These are phyloP conservation scores for Anthoscopus minutus DNA, from an alignment of 2,113 vertebrate genomes.

Conservation along the genomic window DNA sequence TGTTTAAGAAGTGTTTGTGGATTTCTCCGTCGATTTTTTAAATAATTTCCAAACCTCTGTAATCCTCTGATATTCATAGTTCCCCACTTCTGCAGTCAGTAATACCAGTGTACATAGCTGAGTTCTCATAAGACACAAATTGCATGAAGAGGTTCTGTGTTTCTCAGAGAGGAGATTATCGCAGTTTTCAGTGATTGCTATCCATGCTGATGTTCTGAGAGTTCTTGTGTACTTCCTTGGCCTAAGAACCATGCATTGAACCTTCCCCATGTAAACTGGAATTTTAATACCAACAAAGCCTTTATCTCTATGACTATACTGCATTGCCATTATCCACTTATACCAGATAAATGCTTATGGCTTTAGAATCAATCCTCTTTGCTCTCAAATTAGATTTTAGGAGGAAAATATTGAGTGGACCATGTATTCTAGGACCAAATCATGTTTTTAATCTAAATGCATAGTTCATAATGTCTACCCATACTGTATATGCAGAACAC, in stretches of 20 bases:
- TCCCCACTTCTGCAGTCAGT: neutral
- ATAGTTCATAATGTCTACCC: neutral
- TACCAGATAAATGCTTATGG: neutral
- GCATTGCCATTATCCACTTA: neutral
- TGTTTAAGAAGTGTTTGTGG: neutral
- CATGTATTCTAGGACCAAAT: neutral
- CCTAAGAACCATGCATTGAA: neutral
- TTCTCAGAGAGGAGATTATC: neutral
- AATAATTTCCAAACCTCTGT: neutral
- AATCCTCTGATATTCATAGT: neutral
- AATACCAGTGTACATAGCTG: neutral
- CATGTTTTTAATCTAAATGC: fast-evolving
- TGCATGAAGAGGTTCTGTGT: neutral
- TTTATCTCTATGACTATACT: neutral
- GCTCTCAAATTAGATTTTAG: neutral
- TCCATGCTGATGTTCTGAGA: neutral
- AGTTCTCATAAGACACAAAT: neutral
- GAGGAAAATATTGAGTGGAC: neutral
- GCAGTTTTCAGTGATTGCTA: neutral
- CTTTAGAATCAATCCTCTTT: neutral
- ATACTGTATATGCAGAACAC: neutral
- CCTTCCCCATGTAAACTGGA: neutral
- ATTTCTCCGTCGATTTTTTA: neutral
- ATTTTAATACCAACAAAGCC: neutral
- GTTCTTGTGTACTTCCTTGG: neutral